Conservation (phyloP, 2,113 vertebrate genomes). For the Hippotragus niger region DNA sequence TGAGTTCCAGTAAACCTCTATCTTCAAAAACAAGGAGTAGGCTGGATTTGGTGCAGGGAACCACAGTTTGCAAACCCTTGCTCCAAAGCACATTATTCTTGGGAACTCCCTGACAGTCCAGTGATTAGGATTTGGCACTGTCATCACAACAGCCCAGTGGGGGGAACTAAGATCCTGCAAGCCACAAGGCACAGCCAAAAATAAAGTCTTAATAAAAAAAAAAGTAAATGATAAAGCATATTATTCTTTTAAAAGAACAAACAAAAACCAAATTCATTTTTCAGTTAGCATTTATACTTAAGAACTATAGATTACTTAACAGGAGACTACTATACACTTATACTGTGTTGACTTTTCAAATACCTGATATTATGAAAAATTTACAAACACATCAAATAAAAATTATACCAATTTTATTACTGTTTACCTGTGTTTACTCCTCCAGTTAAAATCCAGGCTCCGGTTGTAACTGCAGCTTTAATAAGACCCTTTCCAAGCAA, state of each 20-base stretch:
- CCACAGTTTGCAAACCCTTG: neutral
- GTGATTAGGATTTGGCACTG: neutral
- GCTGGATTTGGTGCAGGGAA: neutral
- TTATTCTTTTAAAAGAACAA: neutral
- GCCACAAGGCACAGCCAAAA: neutral
- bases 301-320: neutral
- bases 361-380: neutral
- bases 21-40: neutral
- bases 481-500: constrained; percentile 98
- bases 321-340: neutral
- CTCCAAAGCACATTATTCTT: neutral
- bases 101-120: neutral
- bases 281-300: constrained; percentile 14
- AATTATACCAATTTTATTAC: neutral
- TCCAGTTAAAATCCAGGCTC: constrained; percentile 99
- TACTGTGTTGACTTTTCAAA: constrained; percentile 24
- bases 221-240: neutral
- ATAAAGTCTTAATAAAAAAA: neutral
- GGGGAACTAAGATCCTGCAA: neutral
- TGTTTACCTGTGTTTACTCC: constrained; percentile 95
- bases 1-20: constrained; percentile 24
- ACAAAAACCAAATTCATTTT: constrained; percentile 27
- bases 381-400: constrained; percentile 1
- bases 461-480: constrained; percentile 98
- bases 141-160: neutral